A percentile compares a stretch with the other conserved stretches of the same genome.
Evolutionary conservation across 2,113 vertebrate genomes (phyloP).

Genomic region (Neolamprologus variostigma): DNA sequence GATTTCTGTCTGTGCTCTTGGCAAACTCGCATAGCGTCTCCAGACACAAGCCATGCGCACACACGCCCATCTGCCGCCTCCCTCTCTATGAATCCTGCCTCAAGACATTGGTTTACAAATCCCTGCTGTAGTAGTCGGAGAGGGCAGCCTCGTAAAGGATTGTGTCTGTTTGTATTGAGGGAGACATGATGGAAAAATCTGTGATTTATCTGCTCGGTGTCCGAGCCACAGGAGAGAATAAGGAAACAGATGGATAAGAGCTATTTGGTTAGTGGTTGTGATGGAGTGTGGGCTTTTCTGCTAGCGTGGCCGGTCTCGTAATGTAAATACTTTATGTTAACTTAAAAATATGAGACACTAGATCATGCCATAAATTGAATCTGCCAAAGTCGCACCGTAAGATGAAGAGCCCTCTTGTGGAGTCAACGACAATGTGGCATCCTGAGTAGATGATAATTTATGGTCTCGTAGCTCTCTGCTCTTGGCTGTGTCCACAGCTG

Average conservation of each 20-base stretch:
- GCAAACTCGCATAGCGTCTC: constrained; percentile 4
- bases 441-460: constrained; percentile 44
- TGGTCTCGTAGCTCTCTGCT: constrained; percentile 4
- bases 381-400: constrained; percentile 19
- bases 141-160: constrained; percentile 41
- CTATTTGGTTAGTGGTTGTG: constrained; percentile 31
- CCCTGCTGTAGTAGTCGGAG: constrained; percentile 15
- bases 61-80: constrained; percentile 37
- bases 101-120: constrained; percentile 48
- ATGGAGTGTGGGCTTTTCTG: constrained; percentile 32
- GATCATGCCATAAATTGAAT: constrained; percentile 19
- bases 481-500: constrained; percentile 12
- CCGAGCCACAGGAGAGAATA: constrained; percentile 19
- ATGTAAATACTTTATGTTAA: constrained; percentile 39
- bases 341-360: constrained; percentile 18
- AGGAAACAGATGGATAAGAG: constrained; percentile 50
- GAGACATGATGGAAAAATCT: constrained; percentile 43
- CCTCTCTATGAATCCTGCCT: constrained; percentile 39
- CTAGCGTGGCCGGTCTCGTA: neutral
- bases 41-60: constrained; percentile 48
- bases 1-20: constrained; percentile 37
- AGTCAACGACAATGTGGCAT: constrained; percentile 41
- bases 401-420: constrained; percentile 44
- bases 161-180: constrained; percentile 52
- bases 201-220: constrained; percentile 32